Evolutionary conservation across 2,888 invertebrate species (phyloP).

Genomic region (Oscheius sp.): DNA sequence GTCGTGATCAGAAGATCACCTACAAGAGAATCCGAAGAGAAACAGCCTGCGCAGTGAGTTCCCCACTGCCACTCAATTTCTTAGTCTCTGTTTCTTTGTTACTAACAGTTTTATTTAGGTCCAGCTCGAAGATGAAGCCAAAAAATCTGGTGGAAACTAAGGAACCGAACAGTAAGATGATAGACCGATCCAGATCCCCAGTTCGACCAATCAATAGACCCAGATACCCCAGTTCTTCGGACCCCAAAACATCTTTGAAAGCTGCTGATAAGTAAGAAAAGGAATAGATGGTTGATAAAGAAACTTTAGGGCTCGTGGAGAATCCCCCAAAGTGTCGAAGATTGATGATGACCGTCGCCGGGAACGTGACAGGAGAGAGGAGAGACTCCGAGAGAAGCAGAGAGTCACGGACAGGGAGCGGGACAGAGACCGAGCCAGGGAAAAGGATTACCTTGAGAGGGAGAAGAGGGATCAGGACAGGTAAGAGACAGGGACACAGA

Average conservation of each 20-base stretch:
- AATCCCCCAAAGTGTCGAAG: neutral
- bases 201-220: neutral
- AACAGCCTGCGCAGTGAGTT: neutral
- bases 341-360: neutral
- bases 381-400: neutral
- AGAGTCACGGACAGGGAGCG: neutral
- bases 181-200: no score
- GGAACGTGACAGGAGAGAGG: neutral
- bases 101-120: neutral
- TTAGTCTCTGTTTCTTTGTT: neutral
- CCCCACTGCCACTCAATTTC: neutral
- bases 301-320: neutral
- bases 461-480: conserved; percentile 1
- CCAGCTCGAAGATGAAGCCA: neutral
- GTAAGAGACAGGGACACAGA: neutral
- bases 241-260: neutral
- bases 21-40: no score
- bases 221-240: neutral
- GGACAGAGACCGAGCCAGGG: neutral
- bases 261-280: neutral
- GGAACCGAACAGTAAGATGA: no score
- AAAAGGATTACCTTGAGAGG: neutral
- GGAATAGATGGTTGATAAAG: neutral
- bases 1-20: neutral
- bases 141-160: no score